Base-by-base conservation (phyloP, 2,113 vertebrate genomes). In the Onychorhynchus coronatus region DNA sequence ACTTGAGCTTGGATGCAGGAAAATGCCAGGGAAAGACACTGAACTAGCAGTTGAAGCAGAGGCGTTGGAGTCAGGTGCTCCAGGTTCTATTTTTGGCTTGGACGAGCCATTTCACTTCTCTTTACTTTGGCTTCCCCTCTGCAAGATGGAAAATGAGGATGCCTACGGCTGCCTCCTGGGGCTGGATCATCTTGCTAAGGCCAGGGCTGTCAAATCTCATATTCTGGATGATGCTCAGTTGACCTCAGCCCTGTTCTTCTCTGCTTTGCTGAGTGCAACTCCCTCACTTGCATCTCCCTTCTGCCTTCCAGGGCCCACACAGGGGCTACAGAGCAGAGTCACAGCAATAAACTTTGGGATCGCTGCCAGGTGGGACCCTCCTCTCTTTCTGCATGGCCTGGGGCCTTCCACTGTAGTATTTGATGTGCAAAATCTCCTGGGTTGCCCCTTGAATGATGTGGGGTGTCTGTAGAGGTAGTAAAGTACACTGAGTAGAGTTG, bases 51-150 rank as follows among this genome's bases (percentile, higher is more conserved):
- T 76, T 73, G 92, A 92, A 92, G 88, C 78, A 85, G 94, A 95
- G 87, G 93, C 49, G 37, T 85, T 8, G 11, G 71, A 91, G 65
- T 92, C 91, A 44, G 91, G 93, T 92, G 87, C 66, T 85, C 65
- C 37, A 23, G 80, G n/a, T 73, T 91, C 93, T 96, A 91, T 95
- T 96, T 96, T 91, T 89, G 86, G 28, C 47, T 78, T 14, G 52
- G 89, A 83, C 25, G 50, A 70, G 47, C 47, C 50, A 24, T 93
- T 81, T 92, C 73, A 37, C 50, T 91, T 93, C 33, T 21, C 73
- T 52, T 78, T 6, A 13, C 68, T 92, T 76, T 83, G 72, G 59
- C 75, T 91, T 91, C 70, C 49, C 2, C 9, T 68, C 62, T 65
- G 62, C 42, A 25, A 47, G 85, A 67, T 47, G 70, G 59, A 46